Base-by-base conservation (phyloP, 1,140 invertebrate species). In the Sycobia sp. region DNA sequence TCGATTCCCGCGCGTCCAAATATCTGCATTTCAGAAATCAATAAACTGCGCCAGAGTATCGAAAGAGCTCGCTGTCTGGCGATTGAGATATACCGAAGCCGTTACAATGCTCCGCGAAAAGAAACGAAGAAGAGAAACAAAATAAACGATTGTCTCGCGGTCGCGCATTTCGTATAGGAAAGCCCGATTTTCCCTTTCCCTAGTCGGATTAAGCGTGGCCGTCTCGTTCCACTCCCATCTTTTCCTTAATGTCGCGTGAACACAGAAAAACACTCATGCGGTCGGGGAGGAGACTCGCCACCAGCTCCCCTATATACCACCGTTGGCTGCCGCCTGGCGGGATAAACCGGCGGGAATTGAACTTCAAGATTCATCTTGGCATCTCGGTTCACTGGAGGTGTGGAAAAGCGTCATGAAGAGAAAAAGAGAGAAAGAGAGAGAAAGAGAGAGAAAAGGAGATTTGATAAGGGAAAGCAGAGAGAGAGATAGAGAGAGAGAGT, bases 301-400 rank as follows among this genome's bases (percentile, higher is more conserved):
- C 71, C 70, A 71, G 62, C n/a, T n/a, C n/a, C n/a, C n/a, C n/a
- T n/a, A n/a, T n/a, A n/a, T n/a, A n/a, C n/a, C n/a, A n/a, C n/a
- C n/a, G n/a, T n/a, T n/a, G n/a, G n/a, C n/a, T n/a, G n/a, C n/a
- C n/a, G n/a, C 49, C 57, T 53, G 60, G 41, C 4, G 54, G 59
- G 64, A 77, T 75, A 75, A 75, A 76, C 73, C 71, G 68, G 63
- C 67, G 73, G 73, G 73, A 81, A 78, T 81, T 78, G 76, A 76
- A 79, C 67, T 73, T 73, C 59, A 61, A 70, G 70, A 79, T 79
- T 79, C 77, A 75, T 78, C 75, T 76, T n/a, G 70, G 70, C 54
- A 67, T 75, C 73, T 73, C 62, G 57, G 62, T 63, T 43, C 49
- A 16, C 8, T 51, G 18, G 0, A 36, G 14, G 22, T 22, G n/a